Base-by-base conservation (phyloP, 1,140 invertebrate genomes). In the Monomorium pharaonis region DNA sequence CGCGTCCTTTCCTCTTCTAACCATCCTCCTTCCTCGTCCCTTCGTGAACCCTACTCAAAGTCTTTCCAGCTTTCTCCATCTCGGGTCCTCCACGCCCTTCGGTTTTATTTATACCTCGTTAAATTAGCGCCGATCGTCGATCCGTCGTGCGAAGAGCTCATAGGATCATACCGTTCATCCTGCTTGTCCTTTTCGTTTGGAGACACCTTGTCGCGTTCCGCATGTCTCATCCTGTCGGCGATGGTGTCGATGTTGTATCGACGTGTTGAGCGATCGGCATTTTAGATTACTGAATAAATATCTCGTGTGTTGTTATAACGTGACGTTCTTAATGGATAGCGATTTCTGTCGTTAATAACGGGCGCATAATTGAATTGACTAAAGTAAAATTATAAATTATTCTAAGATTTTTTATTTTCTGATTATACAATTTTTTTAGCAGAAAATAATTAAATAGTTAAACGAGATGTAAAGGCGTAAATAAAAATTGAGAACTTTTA, bases 61-160 rank as follows among this genome's bases (percentile, higher is more conserved):
- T 84, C 89, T 88, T 88, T 88, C 63, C 84, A 83, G 78, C 85
- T 90, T 86, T 84, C 37, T 83, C 58, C 63, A 58, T 84, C 78
- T 37, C 81, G 70, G 33, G 30, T 33, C 60, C 44, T 27, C 72
- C 60, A 60, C 63, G 70, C 70, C 86, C 62, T 81, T 49, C 37
- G 86, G 77, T 86, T 92, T 92, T 93, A 93, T 94, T 94, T 94
- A 92, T 92, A 91, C 85, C 91, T 93, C 92, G 92, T 94, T 93
- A 93, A 94, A 94, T 94, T 94, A 94, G 87, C 87, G 91, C 90
- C 88, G 90, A 93, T 94, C 90, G 88, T 69, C 89, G 90, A 92
- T 91, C 89, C 76, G 76, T 60, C 58, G 67, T 56, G 84, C 49
- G 60, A 49, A 81, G 60, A 30, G 74, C 42, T 30, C 10, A 14